Percentiles rank a stretch among this genome's conserved stretches.
phyloP scores from a whole-genome alignment of 2,888 invertebrate genomes.

The Epinotia brunnichana region DNA sequence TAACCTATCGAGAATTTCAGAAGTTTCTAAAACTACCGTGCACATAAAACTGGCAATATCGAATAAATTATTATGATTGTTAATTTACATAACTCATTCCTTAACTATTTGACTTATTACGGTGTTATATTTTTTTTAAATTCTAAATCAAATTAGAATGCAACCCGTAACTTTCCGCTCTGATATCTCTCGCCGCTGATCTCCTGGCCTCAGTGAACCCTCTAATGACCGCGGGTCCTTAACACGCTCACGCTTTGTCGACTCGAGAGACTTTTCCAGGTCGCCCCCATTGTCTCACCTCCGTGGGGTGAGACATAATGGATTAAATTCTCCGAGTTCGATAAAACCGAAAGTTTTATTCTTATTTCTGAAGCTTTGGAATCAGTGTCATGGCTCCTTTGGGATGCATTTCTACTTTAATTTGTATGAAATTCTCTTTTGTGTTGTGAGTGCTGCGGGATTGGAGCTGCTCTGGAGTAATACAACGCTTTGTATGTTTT shows the following conservation, averaged over 20 bases:
- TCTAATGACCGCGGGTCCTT: slow-evolving; percentile 31
- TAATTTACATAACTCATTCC: too few relatives aligned
- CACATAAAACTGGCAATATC: too few relatives aligned
- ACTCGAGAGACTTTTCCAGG: slow-evolving; percentile 31
- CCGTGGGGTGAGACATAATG: slow-evolving; percentile 9
- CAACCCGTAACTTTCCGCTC: too few relatives aligned
- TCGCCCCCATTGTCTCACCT: slow-evolving; percentile 22
- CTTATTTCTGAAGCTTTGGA: background rate
- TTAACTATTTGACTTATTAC: too few relatives aligned
- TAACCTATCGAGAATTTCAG: too few relatives aligned
- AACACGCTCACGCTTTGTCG: slow-evolving; percentile 25
- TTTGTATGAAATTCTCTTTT: background rate
- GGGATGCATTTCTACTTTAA: background rate
- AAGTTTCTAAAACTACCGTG: too few relatives aligned
- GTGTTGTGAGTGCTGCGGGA: background rate
- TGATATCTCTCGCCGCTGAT: background rate
- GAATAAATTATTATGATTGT: too few relatives aligned
- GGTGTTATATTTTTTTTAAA: too few relatives aligned
- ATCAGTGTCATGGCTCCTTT: background rate
- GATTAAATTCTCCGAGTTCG: slow-evolving; percentile 22
- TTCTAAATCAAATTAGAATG: too few relatives aligned
- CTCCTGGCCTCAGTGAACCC: slow-evolving; percentile 21
- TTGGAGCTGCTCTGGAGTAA: background rate
- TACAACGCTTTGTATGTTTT: background rate
- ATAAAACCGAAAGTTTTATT: slow-evolving; percentile 10